A percentile compares a stretch with the other conserved stretches of the same genome.
Conservation (phyloP, 2,888 invertebrate species). For the Epiperipatus broadwayi region DNA sequence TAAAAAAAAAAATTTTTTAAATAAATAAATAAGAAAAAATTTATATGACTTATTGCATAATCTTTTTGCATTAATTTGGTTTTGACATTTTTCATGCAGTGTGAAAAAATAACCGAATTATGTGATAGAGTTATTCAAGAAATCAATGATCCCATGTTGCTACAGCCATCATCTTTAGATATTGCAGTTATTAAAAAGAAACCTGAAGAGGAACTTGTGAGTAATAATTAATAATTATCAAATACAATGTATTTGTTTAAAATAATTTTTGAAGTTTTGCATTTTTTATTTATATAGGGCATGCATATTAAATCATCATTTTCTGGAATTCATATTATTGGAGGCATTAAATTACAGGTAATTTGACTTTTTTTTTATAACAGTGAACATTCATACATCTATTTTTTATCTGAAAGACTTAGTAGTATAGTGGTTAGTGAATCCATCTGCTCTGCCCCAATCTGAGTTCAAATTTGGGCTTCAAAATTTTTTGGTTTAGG, state of each 20-base stretch:
- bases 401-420: too few species aligned
- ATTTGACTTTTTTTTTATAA: constrained; percentile 14
- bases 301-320: constrained; percentile 71
- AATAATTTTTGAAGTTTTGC: not conserved
- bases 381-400: too few species aligned
- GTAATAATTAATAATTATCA: constrained; percentile 11
- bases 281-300: constrained; percentile 37
- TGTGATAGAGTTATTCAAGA: constrained; percentile 65
- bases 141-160: constrained; percentile 64
- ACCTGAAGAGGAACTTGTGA: constrained; percentile 46
- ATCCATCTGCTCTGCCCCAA: too few species aligned
- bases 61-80: too few species aligned
- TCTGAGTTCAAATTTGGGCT: too few species aligned
- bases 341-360: constrained; percentile 50
- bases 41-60: too few species aligned
- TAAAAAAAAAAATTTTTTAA: too few species aligned
- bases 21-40: too few species aligned
- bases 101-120: constrained; percentile 46
- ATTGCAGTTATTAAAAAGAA: constrained; percentile 47
- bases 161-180: constrained; percentile 78
- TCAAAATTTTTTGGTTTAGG: too few species aligned
- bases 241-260: not conserved
- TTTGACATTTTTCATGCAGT: constrained; percentile 39
- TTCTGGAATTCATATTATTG: constrained; percentile 53
- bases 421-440: too few species aligned